phyloP scores from a whole-genome alignment of 2,888 invertebrate genomes.

The Galeruca laticollis region DNA sequence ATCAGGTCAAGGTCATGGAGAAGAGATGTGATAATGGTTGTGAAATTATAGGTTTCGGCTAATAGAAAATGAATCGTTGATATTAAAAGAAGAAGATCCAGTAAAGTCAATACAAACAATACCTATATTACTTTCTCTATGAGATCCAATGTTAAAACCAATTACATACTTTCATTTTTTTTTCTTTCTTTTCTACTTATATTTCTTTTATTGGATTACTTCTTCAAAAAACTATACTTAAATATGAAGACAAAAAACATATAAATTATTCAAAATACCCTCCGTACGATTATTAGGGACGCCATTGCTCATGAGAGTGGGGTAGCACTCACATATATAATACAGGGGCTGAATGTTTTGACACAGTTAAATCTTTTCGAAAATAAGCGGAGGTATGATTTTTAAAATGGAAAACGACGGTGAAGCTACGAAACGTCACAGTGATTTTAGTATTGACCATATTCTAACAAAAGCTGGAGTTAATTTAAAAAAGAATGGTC shows the following conservation, averaged over 20 bases:
- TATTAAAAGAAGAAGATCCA: too few species aligned
- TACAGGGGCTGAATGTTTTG: slow-evolving; percentile 39
- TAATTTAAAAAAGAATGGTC: slow-evolving; percentile 31
- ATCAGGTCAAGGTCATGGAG: too few species aligned
- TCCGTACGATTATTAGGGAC: neutral
- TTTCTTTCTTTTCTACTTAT: too few species aligned
- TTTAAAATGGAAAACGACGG: slow-evolving; percentile 41
- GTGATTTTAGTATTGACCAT: slow-evolving; percentile 74
- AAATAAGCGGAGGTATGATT: slow-evolving; percentile 48
- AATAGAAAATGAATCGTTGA: too few species aligned
- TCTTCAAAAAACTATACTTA: neutral
- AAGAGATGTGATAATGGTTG: too few species aligned
- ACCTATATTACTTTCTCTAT: too few species aligned
- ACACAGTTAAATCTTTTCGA: slow-evolving; percentile 38
- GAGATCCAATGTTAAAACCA: too few species aligned
- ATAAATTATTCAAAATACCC: neutral
- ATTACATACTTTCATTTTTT: too few species aligned
- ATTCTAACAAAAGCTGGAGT: slow-evolving; percentile 70
- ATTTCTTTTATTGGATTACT: neutral
- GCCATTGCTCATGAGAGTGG: slow-evolving; percentile 28
- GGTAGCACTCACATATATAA: slow-evolving; percentile 42
- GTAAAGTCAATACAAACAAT: too few species aligned
- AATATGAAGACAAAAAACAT: neutral
- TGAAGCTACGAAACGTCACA: slow-evolving; percentile 46
- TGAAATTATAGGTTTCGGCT: too few species aligned